Evolutionary conservation across 2,888 invertebrate genomes (phyloP), one percentile per base, ranked within the genome.

Genomic region (Patella ulyssiponensis): DNA sequence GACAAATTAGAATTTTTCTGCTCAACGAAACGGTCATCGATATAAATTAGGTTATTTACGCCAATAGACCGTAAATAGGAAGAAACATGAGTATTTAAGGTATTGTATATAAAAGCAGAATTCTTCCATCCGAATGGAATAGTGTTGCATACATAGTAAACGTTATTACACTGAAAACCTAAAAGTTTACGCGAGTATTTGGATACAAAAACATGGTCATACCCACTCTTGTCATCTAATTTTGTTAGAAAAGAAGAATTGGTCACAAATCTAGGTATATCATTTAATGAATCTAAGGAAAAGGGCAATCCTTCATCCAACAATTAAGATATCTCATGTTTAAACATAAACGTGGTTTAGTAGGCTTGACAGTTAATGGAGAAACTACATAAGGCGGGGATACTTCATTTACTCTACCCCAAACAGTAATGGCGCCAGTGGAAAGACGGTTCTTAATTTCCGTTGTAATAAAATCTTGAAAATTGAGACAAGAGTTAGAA

Each of bases 111-210:
- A 56, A 56, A 56, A 56, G 56, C 56, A 56, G 56, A 56, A 56
- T 56, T 56, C n/a, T 56, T 64, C 64, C 64, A 64, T 20, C 64
- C 64, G 64, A 64, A 64, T 64, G 64, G 64, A 20, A 64, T 64
- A 64, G 17, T 64, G 23, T 64, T 64, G 23, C 64, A 64, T 20
- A 64, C 64, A 64, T 64, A 64, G 64, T 64, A 64, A 15, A 64
- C 23, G 64, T 17, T 23, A 15, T n/a, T n/a, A 20, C 64, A 64
- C 64, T 64, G 64, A 64, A 64, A 64, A 64, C 64, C 64, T 15
- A 64, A 64, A 20, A 64, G n/a, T 20, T n/a, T 23, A 2, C 20
- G 15, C 7, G 64, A 64, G 23, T 20, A 12, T 23, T 12, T 64
- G n/a, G 64, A 64, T 17, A 64, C 64, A 23, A n/a, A 64, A n/a